These are phyloP conservation scores for Drosophila subpulchrella DNA, from an alignment of 1,140 invertebrate genomes.

Conservation along the genomic window DNA sequence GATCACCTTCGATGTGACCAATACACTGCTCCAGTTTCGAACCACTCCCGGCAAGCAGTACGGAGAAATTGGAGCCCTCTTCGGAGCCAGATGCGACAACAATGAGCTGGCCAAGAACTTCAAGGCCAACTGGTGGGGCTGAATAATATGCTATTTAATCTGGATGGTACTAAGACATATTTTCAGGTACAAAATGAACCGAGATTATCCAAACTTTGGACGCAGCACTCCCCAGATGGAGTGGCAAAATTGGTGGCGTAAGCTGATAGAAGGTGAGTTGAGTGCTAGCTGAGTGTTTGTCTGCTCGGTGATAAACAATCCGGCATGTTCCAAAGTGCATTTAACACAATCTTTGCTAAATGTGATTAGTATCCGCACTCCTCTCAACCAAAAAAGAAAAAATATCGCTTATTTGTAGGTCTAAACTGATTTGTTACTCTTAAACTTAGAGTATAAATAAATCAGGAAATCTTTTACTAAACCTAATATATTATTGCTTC, in stretches of 20 bases:
- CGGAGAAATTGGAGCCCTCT: conserved; percentile 87
- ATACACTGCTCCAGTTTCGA: conserved; percentile 91
- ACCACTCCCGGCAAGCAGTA: conserved; percentile 91
- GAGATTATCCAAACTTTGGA: conserved; percentile 93
- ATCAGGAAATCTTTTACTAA: too few species aligned
- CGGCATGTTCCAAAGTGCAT: conserved; percentile 41
- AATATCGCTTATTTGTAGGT: not conserved
- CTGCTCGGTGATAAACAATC: conserved; percentile 30
- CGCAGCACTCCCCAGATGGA: conserved; percentile 86
- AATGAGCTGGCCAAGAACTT: conserved; percentile 88
- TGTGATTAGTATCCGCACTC: conserved; percentile 3
- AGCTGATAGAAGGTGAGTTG: conserved; percentile 76
- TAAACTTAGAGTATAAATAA: too few species aligned
- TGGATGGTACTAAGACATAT: not conserved
- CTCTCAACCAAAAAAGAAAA: not conserved
- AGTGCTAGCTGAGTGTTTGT: conserved; percentile 36
- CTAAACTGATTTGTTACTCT: not conserved
- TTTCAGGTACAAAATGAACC: conserved; percentile 85
- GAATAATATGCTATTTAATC: not conserved
- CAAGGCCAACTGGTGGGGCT: conserved; percentile 86
- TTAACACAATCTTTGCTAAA: not conserved
- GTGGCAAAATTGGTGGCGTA: conserved; percentile 93
- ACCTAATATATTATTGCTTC: too few species aligned
- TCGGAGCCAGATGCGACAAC: conserved; percentile 88
- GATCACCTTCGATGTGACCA: conserved; percentile 95